Conservation (phyloP, 2,888 invertebrate species). For the Papilio gigon region DNA sequence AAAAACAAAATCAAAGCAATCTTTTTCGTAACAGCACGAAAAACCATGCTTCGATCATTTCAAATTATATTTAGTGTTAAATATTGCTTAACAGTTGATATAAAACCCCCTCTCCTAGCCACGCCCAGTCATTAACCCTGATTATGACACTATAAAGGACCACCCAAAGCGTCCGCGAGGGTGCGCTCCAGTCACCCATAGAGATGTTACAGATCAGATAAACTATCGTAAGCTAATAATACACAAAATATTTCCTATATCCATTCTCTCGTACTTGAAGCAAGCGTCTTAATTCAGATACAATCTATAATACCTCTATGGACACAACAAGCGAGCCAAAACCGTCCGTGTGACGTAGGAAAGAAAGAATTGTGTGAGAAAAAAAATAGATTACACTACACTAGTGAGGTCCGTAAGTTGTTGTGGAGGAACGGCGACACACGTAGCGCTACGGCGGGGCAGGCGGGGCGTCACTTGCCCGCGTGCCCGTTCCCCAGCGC, state of each 20-base stretch:
- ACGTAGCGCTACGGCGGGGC: conserved; percentile 64
- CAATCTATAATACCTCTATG: conserved; percentile 33
- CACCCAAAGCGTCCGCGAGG: conserved; percentile 31
- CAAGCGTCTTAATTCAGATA: conserved; percentile 3
- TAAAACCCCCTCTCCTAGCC: conserved; percentile 21
- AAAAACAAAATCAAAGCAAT: not conserved
- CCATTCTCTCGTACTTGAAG: conserved; percentile 10
- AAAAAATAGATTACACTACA: conserved; percentile 66
- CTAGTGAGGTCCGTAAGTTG: conserved; percentile 80
- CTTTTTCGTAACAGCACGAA: not conserved
- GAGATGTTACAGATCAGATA: conserved; percentile 32
- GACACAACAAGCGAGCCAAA: conserved; percentile 51
- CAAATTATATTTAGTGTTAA: not conserved
- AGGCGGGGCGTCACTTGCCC: conserved; percentile 66
- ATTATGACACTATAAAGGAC: conserved; percentile 25
- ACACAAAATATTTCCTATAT: conserved; percentile 26
- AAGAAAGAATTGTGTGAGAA: conserved; percentile 48
- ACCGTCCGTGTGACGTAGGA: conserved; percentile 49
- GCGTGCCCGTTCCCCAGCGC: conserved; percentile 72
- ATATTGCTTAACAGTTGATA: not conserved
- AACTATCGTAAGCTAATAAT: conserved; percentile 27
- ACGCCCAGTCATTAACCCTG: conserved; percentile 27
- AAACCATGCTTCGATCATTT: conserved; percentile 8
- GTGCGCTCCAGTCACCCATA: conserved; percentile 27
- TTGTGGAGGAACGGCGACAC: conserved; percentile 80